Base-by-base conservation (phyloP, 2,113 vertebrate species). In the Prionailurus viverrinus region DNA sequence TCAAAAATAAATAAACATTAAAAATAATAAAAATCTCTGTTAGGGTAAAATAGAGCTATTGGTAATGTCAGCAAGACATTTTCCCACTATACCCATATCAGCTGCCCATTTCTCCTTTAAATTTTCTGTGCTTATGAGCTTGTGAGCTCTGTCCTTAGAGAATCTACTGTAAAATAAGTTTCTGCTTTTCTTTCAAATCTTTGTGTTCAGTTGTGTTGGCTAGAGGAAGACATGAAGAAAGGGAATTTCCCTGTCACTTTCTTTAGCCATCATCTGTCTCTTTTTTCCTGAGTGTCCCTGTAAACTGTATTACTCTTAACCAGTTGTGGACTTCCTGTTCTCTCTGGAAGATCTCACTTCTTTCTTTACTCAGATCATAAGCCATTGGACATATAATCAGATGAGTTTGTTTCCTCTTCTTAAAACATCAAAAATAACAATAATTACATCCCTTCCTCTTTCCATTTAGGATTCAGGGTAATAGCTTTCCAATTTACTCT, bases 291-390 rank as follows among this genome's bases (percentile, higher is more conserved):
- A 69, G 53, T 78, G 10, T 36, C 61, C 48, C 4, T 45, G 45
- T 79, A 45, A 84, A 63, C 9, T 65, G 84, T 14, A 71, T 97
- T 97, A 41, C 11, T 73, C n/a, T 63, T 71, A 92, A 94, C 16
- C 36, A 51, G 18, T 3, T 78, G 14, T 76, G 19, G 5, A 51
- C 39, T 65, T 92, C n/a, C 29, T 45, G 7, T 25, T 69, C 45
- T 89, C 31, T 53, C 33, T 11, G n/a, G 21, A 79, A 89, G 36
- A 15, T 63, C 36, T 78, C 23, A 45, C 16, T 92, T 53, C n/a
- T 27, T 66, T 55, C 68, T 68, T 87, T 92, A 61, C 11, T n/a
- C 25, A 63, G 36, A 53, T 15, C 31, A 53, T 79, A 78, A 71
- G 45, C 13, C 23, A 53, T 89, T 10, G 4, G 31, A 76, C 29